A percentile compares a stretch with the other conserved stretches of the same genome.
Conservation (phyloP, 2,113 vertebrate species). For the Lycaon pictus region DNA sequence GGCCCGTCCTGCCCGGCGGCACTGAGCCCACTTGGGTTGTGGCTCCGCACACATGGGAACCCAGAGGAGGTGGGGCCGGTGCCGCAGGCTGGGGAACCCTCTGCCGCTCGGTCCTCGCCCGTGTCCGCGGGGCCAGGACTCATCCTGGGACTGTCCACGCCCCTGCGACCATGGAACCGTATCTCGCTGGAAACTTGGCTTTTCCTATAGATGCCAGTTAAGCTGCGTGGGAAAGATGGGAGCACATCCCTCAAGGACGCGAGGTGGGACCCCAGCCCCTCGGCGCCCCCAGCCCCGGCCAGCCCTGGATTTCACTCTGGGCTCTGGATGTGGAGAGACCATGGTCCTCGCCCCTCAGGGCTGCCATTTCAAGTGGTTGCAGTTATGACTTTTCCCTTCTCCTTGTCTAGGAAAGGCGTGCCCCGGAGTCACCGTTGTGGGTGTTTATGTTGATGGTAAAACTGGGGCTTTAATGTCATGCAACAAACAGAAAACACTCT, state of each 20-base stretch:
- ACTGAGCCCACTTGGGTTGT: rapidly evolving
- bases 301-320: rapidly evolving
- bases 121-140: too few species aligned
- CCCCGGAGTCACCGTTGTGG: not conserved
- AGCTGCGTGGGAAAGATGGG: rapidly evolving
- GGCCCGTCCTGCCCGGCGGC: not conserved
- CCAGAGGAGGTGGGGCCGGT: rapidly evolving
- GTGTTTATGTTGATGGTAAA: not conserved
- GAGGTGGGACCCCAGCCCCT: not conserved
- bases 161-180: rapidly evolving
- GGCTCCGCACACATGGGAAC: rapidly evolving
- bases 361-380: rapidly evolving
- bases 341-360: rapidly evolving
- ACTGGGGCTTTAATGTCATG: not conserved
- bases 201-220: rapidly evolving
- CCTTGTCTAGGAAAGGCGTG: not conserved
- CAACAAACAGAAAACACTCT: not conserved
- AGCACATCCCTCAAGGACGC: too few species aligned
- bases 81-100: too few species aligned
- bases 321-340: rapidly evolving
- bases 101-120: not conserved
- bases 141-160: rapidly evolving
- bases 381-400: rapidly evolving
- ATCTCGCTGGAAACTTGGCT: not conserved
- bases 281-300: not conserved